These are phyloP conservation scores for Antrozous pallidus DNA, from an alignment of 2,797 vertebrate species.

Conservation along the genomic window DNA sequence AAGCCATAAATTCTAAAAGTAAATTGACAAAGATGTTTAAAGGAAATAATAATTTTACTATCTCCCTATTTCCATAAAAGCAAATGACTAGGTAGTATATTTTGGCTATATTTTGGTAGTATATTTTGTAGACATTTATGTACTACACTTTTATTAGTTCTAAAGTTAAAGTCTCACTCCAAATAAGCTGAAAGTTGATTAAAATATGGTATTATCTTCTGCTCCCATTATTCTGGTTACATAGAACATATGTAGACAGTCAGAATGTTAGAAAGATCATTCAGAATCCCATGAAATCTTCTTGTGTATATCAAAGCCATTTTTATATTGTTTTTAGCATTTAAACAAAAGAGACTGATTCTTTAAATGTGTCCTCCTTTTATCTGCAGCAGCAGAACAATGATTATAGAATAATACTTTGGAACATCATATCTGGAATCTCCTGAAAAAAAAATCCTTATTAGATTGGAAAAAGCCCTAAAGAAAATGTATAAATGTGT, in stretches of 20 bases:
- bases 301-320: neutral
- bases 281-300: neutral
- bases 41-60: constrained; percentile 65
- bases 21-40: constrained; percentile 54
- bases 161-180: constrained; percentile 27
- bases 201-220: constrained; percentile 25
- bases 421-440: constrained; percentile 50
- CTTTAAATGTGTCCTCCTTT: neutral
- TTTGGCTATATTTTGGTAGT: constrained; percentile 23
- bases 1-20: constrained; percentile 52
- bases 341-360: constrained; percentile 25
- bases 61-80: constrained; percentile 2
- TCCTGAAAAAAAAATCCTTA: constrained; percentile 62
- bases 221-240: constrained; percentile 49
- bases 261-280: neutral
- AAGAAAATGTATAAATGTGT: neutral
- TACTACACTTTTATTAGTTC: constrained; percentile 55
- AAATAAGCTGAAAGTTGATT: constrained; percentile 70
- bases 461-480: constrained; percentile 55
- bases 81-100: constrained; percentile 39
- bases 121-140: constrained; percentile 55
- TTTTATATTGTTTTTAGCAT: neutral
- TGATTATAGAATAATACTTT: constrained; percentile 30
- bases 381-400: neutral
- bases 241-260: neutral